These are phyloP conservation scores for Lepisosteus oculatus DNA, from an alignment of 2,113 vertebrate species.

Conservation along the genomic window DNA sequence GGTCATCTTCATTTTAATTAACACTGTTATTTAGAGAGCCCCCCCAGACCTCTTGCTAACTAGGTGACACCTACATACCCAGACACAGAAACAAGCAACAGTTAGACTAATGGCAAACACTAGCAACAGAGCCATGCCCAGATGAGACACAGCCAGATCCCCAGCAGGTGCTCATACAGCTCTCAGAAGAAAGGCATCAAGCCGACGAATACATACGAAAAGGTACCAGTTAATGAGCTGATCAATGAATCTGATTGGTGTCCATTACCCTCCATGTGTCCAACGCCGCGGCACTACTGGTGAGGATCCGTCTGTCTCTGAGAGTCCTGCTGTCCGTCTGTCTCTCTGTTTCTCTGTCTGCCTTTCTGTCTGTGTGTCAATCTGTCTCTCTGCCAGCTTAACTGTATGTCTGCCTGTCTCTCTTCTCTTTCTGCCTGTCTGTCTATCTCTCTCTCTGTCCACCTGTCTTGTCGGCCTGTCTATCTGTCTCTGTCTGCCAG, in stretches of 20 bases:
- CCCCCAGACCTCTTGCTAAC: too few species aligned
- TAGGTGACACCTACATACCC: too few species aligned
- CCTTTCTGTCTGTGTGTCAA: neutral
- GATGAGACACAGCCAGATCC: neutral
- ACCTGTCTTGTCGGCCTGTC: neutral
- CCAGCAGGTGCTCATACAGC: too few species aligned
- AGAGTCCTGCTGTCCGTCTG: neutral
- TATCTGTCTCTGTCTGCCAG: too few species aligned
- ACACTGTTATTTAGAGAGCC: too few species aligned
- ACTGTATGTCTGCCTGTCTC: constrained; percentile 4
- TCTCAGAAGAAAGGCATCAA: constrained; percentile 10
- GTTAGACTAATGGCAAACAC: too few species aligned
- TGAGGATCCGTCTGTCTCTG: neutral
- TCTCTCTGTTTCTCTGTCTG: neutral
- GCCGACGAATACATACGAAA: neutral
- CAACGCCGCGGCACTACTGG: neutral
- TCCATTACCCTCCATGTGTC: constrained; percentile 31
- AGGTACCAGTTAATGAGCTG: neutral
- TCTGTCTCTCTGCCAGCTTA: neutral
- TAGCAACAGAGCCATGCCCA: too few species aligned
- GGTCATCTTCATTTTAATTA: too few species aligned
- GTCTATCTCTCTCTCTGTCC: constrained; percentile 6
- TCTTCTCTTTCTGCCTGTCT: neutral
- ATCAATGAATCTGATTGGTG: neutral
- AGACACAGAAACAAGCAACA: too few species aligned